These are phyloP conservation scores for Sitodiplosis mosellana DNA, from an alignment of 1,140 invertebrate species.

Conservation along the genomic window DNA sequence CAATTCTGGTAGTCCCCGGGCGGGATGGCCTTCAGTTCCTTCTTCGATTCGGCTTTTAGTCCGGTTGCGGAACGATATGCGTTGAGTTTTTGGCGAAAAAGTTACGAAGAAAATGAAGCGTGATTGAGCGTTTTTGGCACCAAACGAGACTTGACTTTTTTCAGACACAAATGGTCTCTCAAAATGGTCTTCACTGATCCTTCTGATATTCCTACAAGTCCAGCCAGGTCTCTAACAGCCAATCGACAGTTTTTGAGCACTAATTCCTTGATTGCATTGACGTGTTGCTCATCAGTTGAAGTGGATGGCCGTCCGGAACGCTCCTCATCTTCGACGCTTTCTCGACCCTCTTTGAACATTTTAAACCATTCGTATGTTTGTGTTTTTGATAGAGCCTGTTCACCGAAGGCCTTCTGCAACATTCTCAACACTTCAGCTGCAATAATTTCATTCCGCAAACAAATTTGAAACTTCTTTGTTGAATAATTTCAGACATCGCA, in stretches of 20 bases:
- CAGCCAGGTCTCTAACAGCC: background rate
- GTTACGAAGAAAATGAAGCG: constrained; percentile 10
- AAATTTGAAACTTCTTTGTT: constrained; percentile 14
- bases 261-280: constrained; percentile 12
- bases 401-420: constrained; percentile 8
- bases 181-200: no score
- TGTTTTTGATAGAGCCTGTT: constrained; percentile 7
- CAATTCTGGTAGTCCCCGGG: constrained; percentile 10
- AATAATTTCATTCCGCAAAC: constrained; percentile 5
- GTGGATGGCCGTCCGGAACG: constrained; percentile 14
- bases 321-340: constrained; percentile 13
- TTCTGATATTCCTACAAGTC: no score
- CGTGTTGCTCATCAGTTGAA: constrained; percentile 11
- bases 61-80: constrained; percentile 8
- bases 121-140: background rate
- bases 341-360: constrained; percentile 9
- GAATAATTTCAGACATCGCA: constrained; percentile 8
- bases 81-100: constrained; percentile 12
- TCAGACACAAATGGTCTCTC: no score
- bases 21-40: constrained; percentile 4
- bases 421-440: constrained; percentile 8
- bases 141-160: no score
- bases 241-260: constrained; percentile 7
- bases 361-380: constrained; percentile 13
- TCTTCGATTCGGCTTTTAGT: constrained; percentile 8